A percentile compares a stretch with the other conserved stretches of the same genome.
Evolutionary conservation across 2,888 invertebrate genomes (phyloP).

Genomic region (Aphidoletes aphidimyza): DNA sequence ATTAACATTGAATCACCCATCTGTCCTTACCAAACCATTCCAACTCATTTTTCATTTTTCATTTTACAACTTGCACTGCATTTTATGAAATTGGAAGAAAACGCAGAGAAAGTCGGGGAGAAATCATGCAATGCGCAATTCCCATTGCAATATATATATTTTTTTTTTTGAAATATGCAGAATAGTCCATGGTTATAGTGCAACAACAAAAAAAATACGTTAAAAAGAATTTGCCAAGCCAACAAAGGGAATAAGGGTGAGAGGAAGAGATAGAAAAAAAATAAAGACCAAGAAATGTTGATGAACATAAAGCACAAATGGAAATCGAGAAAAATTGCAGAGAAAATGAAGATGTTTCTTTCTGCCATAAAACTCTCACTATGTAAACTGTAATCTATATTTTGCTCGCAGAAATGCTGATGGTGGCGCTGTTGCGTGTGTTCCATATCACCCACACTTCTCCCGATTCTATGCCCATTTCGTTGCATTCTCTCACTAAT

Average conservation of each 20-base stretch:
- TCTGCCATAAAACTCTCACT: slow-evolving; percentile 21
- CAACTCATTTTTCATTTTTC: slow-evolving; percentile 40
- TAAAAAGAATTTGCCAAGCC: no score
- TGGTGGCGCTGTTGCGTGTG: not conserved
- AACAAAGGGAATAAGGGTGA: not conserved
- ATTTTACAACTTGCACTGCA: no score
- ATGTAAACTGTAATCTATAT: slow-evolving; percentile 42
- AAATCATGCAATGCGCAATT: slow-evolving; percentile 46
- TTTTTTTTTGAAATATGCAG: not conserved
- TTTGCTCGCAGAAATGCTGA: not conserved
- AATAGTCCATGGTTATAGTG: no score
- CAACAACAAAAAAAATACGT: no score
- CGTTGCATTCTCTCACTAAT: slow-evolving; percentile 18
- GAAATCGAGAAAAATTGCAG: slow-evolving; percentile 38
- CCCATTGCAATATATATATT: slow-evolving; percentile 47
- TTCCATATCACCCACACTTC: not conserved
- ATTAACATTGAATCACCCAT: not conserved
- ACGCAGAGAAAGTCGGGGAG: not conserved
- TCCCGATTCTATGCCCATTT: not conserved
- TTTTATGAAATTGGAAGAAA: not conserved
- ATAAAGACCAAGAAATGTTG: not conserved
- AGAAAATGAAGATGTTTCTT: slow-evolving; percentile 24
- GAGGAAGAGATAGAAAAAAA: not conserved
- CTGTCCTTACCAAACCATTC: not conserved
- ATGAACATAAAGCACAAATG: slow-evolving; percentile 49